Percentiles rank a stretch among this genome's conserved stretches.
These are phyloP conservation scores for Rattus norvegicus DNA, from an alignment of 2,113 vertebrate genomes.

Conservation along the genomic window GRCr8 NC_086026.1:115276001-115276500, in stretches of 20 bases:
- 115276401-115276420: background rate
- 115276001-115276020: background rate
- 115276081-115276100: background rate
- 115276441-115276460: background rate
- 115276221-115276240: background rate
- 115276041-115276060: background rate
- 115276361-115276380: background rate
- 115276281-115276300: background rate
- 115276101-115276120: background rate
- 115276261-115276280: background rate
- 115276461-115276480: background rate
- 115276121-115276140: background rate
- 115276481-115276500: slow-evolving; percentile 18
- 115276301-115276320: fast-evolving
- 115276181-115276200: background rate
- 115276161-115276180: background rate
- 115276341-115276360: background rate
- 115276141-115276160: background rate
- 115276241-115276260: fast-evolving
- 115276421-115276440: slow-evolving; percentile 48
- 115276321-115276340: background rate
- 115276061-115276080: background rate
- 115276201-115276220: background rate
- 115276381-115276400: background rate
- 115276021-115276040: background rate